These are phyloP conservation scores for Spodoptera littoralis DNA, from an alignment of 2,888 invertebrate genomes.

Conservation along the genomic window DNA sequence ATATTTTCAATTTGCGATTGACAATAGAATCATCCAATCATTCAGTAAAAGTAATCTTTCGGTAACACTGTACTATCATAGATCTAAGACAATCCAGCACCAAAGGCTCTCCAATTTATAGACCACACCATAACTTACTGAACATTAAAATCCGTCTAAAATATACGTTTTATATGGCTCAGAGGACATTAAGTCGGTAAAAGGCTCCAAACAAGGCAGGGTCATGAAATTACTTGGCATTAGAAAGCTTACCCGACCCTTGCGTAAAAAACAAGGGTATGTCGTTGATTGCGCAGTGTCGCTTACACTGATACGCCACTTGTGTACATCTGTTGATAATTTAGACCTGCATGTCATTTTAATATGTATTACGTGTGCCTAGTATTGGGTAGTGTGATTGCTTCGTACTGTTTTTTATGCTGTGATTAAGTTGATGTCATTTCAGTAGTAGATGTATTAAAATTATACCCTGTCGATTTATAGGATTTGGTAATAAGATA, in stretches of 20 bases:
- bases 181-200: constrained; percentile 71
- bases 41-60: neutral
- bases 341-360: constrained; percentile 17
- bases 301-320: constrained; percentile 71
- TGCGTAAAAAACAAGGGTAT: constrained; percentile 85
- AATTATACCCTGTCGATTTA: too few relatives aligned
- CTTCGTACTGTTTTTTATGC: too few relatives aligned
- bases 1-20: neutral
- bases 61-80: too few relatives aligned
- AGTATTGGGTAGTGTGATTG: too few relatives aligned
- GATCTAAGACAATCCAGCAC: neutral
- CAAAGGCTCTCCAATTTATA: constrained; percentile 6
- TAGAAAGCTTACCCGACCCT: constrained; percentile 81
- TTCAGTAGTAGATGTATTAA: too few relatives aligned
- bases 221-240: constrained; percentile 86
- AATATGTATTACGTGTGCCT: constrained; percentile 6
- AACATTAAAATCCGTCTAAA: constrained; percentile 55
- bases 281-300: constrained; percentile 69
- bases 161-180: constrained; percentile 63
- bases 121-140: constrained; percentile 18
- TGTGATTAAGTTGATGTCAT: too few relatives aligned
- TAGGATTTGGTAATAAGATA: too few relatives aligned
- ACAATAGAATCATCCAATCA: neutral
- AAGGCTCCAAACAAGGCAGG: constrained; percentile 76
- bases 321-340: constrained; percentile 59